Evolutionary conservation across 2,888 invertebrate species (phyloP).

Genomic region (Crocallis elinguaria): DNA sequence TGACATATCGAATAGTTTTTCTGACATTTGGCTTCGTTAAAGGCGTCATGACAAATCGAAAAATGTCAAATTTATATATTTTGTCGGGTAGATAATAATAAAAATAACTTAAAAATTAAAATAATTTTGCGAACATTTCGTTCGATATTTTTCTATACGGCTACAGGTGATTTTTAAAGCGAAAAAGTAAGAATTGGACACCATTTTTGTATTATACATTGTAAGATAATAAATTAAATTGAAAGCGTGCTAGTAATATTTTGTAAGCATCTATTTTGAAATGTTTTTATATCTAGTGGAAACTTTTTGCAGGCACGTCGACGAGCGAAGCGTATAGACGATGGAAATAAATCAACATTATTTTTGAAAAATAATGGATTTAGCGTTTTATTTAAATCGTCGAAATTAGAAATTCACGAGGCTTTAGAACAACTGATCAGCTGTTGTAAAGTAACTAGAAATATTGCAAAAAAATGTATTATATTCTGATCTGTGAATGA

Average conservation of each 20-base stretch:
- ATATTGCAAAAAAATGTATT: too few species aligned
- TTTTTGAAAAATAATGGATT: too few species aligned
- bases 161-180: background rate
- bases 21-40: too few species aligned
- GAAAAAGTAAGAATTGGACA: background rate
- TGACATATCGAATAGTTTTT: too few species aligned
- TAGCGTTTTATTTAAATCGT: too few species aligned
- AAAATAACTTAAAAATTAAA: background rate
- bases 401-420: too few species aligned
- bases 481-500: too few species aligned
- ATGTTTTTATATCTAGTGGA: conserved; percentile 23
- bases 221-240: background rate
- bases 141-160: background rate
- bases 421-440: too few species aligned
- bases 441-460: too few species aligned
- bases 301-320: background rate
- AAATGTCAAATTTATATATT: background rate
- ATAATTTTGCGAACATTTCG: background rate
- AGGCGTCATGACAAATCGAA: too few species aligned
- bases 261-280: conserved; percentile 11
- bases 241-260: conserved; percentile 11
- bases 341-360: background rate
- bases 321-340: background rate
- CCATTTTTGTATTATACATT: conserved; percentile 1
- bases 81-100: background rate